phyloP scores from a whole-genome alignment of 2,797 vertebrate genomes.

The Eleutherodactylus coqui region DNA sequence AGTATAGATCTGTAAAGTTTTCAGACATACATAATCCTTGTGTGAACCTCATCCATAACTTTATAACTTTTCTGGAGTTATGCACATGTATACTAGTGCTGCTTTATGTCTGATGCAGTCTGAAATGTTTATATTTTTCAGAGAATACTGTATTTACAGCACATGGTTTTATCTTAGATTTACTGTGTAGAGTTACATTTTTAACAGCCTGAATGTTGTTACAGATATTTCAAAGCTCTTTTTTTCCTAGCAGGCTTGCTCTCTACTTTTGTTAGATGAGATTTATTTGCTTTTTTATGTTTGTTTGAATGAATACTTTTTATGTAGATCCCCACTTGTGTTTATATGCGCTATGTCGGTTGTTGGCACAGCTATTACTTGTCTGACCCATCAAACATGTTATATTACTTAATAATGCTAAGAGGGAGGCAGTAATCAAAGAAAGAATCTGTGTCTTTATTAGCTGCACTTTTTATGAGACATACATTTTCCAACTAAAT shows the following conservation, averaged over 20 bases:
- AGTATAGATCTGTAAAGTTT: too few relatives aligned
- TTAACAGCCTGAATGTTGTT: background rate
- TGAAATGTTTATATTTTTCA: background rate
- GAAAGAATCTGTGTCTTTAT: background rate
- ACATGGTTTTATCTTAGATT: background rate
- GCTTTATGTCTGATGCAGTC: background rate
- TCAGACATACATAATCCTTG: too few relatives aligned
- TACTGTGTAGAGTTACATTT: background rate
- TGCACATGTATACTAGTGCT: background rate
- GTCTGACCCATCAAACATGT: constrained; percentile 8
- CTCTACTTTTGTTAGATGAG: background rate
- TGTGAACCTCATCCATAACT: too few relatives aligned
- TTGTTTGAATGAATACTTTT: background rate
- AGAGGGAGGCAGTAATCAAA: background rate
- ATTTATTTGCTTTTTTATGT: constrained; percentile 33
- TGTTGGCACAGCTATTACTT: background rate
- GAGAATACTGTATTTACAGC: background rate
- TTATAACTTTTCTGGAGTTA: too few relatives aligned
- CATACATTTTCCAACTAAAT: background rate
- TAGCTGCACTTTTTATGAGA: background rate
- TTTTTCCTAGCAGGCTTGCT: background rate
- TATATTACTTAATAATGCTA: background rate
- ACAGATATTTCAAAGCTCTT: background rate
- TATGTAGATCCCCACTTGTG: constrained; percentile 14
- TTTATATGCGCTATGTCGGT: background rate